These are phyloP conservation scores for Hypomesus transpacificus DNA, from an alignment of 2,113 vertebrate species.

Conservation along the genomic window DNA sequence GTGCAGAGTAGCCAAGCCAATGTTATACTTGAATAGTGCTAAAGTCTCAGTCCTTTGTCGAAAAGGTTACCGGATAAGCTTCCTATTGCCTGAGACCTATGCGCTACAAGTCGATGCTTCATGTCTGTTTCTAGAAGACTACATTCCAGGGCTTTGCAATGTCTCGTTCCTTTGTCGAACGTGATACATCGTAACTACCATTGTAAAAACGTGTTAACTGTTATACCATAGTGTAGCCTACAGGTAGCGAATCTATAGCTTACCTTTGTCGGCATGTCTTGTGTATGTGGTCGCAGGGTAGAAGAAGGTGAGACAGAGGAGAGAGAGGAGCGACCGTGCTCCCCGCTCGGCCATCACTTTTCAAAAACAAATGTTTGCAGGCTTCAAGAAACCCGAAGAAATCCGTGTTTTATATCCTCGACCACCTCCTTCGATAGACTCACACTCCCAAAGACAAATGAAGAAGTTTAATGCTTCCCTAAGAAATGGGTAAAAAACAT, in stretches of 20 bases:
- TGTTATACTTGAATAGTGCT: too few relatives aligned
- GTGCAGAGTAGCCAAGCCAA: too few relatives aligned
- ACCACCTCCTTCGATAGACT: conserved; percentile 41
- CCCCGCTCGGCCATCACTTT: conserved; percentile 82
- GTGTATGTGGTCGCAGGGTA: conserved; percentile 56
- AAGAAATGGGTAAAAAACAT: conserved; percentile 52
- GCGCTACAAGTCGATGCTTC: not conserved
- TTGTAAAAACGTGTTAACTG: not conserved
- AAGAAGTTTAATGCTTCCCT: conserved; percentile 62
- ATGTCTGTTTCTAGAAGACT: conserved; percentile 24
- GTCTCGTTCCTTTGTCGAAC: conserved; percentile 3
- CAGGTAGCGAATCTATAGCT: conserved; percentile 12
- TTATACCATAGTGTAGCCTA: not conserved
- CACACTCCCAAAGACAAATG: conserved; percentile 12
- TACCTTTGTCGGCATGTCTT: conserved; percentile 76
- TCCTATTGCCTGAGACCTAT: too few relatives aligned
- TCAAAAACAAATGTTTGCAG: conserved; percentile 65
- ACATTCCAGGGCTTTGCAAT: conserved; percentile 24
- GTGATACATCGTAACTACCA: conserved; percentile 10
- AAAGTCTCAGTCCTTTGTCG: too few relatives aligned
- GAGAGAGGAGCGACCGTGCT: conserved; percentile 75
- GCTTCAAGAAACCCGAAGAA: conserved; percentile 54
- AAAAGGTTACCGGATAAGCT: too few relatives aligned
- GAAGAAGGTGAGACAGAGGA: conserved; percentile 74
- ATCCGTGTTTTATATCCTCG: conserved; percentile 52